Conservation (phyloP, 2,888 invertebrate species). For the Nomada fucata region DNA sequence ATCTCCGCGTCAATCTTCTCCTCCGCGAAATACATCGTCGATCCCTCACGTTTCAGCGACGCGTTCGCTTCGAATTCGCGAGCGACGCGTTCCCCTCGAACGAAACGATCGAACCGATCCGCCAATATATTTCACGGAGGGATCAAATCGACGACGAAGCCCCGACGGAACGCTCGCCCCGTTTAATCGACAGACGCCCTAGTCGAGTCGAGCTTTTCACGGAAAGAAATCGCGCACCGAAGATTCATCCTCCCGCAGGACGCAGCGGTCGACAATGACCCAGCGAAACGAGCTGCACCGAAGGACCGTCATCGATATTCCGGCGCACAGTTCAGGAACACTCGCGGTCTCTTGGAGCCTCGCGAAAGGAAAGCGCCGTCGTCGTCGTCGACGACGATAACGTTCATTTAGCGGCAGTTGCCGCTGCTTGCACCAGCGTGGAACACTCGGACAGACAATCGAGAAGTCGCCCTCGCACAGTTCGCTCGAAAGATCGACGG, state of each 20-base stretch:
- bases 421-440: slow-evolving; percentile 21
- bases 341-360: not conserved
- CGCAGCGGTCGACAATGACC: too few species aligned
- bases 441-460: slow-evolving; percentile 15
- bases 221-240: not conserved
- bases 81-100: not conserved
- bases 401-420: slow-evolving; percentile 30
- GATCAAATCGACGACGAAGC: not conserved
- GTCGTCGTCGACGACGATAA: not conserved
- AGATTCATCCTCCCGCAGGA: not conserved
- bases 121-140: not conserved
- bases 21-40: not conserved
- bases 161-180: not conserved
- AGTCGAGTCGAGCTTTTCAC: not conserved
- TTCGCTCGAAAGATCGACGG: too few species aligned
- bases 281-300: not conserved
- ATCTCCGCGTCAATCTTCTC: slow-evolving; percentile 1
- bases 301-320: not conserved
- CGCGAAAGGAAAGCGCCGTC: not conserved
- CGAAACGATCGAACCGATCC: too few species aligned
- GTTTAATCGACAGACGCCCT: not conserved
- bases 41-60: not conserved
- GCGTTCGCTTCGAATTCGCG: not conserved
- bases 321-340: slow-evolving; percentile 26
- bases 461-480: not conserved